Percentiles rank a stretch among this genome's conserved stretches.
Conservation (phyloP, 2,113 vertebrate species). For the Pithys albifrons region DNA sequence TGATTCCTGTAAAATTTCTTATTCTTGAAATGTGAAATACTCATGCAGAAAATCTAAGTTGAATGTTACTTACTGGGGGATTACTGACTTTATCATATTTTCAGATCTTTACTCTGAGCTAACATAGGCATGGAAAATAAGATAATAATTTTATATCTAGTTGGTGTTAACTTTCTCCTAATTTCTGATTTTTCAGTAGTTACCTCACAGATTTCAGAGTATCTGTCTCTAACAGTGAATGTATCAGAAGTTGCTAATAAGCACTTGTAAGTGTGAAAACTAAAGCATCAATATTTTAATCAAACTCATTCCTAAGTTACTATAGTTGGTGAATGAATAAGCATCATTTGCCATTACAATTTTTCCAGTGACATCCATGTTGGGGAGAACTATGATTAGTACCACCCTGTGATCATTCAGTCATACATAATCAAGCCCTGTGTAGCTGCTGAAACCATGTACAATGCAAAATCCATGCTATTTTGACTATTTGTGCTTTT, state of each 20-base stretch:
- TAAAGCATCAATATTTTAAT: slow-evolving; percentile 30
- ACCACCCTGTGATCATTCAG: not conserved
- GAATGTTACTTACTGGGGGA: not conserved
- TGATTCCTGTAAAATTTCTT: not conserved
- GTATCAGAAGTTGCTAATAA: slow-evolving; percentile 4
- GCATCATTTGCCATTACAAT: not conserved
- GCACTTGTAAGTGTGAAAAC: not conserved
- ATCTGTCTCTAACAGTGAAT: not conserved
- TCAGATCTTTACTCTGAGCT: not conserved
- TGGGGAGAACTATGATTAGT: not conserved
- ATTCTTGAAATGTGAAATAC: not conserved
- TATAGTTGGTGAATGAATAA: not conserved
- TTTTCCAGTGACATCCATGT: not conserved
- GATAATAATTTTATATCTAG: not conserved
- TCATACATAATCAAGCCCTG: not conserved
- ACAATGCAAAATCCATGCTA: not conserved
- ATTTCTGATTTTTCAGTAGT: not conserved
- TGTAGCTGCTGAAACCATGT: not conserved
- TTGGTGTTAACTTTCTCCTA: not conserved
- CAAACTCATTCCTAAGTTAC: not conserved
- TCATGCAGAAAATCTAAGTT: not conserved
- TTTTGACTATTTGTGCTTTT: not conserved
- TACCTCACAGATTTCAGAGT: not conserved
- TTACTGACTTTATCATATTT: not conserved
- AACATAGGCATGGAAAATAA: not conserved